phyloP scores from a whole-genome alignment of 1,140 invertebrate genomes.

The Gryon sp. region DNA sequence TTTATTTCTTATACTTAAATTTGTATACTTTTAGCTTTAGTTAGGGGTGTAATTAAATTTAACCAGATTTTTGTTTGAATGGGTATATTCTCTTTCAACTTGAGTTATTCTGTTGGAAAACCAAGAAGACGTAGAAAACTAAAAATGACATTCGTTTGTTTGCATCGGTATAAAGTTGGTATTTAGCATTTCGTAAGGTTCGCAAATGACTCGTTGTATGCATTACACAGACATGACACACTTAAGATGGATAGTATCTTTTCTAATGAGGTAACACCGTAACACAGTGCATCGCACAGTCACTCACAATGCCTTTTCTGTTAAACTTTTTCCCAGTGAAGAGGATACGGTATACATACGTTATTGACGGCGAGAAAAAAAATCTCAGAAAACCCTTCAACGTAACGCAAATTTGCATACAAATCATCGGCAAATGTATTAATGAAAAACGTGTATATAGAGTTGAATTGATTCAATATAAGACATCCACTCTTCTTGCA shows the following conservation, averaged over 20 bases:
- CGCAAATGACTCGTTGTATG: constrained; percentile 15
- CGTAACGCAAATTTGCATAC: constrained; percentile 20
- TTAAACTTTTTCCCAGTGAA: constrained; percentile 43
- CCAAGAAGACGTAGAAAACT: too few species aligned
- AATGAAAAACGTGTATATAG: too few species aligned
- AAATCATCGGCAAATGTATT: constrained; percentile 15
- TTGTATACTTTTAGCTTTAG: neutral
- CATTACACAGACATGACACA: constrained; percentile 23
- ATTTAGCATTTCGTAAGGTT: constrained; percentile 53
- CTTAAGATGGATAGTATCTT: constrained; percentile 50
- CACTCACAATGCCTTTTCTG: constrained; percentile 45
- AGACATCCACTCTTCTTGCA: too few species aligned
- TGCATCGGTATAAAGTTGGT: constrained; percentile 26
- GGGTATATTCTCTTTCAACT: too few species aligned
- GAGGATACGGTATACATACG: constrained; percentile 16
- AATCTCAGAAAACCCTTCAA: constrained; percentile 4
- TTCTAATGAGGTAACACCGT: constrained; percentile 58
- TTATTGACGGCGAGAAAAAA: constrained; percentile 26
- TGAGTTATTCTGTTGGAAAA: too few species aligned
- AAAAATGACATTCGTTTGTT: constrained; percentile 37
- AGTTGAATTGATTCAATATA: too few species aligned
- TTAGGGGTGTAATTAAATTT: neutral
- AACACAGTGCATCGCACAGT: constrained; percentile 42
- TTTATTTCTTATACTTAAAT: neutral
- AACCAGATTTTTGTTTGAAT: neutral